phyloP scores from a whole-genome alignment of 2,888 invertebrate genomes.

The Drosophila paracracens region DNA sequence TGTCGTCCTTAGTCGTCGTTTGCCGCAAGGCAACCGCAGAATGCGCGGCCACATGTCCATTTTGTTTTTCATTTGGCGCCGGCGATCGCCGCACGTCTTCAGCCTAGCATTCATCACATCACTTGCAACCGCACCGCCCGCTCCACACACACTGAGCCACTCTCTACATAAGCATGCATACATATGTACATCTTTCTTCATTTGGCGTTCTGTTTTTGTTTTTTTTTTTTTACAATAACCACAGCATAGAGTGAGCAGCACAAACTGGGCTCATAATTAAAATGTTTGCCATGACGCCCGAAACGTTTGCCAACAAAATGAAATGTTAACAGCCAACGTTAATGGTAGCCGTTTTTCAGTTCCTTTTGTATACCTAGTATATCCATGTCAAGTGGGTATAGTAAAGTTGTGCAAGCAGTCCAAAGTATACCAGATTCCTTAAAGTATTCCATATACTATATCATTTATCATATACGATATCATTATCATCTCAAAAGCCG shows the following conservation, averaged over 20 bases:
- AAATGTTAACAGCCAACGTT: constrained; percentile 63
- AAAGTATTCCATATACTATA: not conserved
- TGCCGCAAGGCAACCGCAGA: constrained; percentile 62
- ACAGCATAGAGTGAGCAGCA: constrained; percentile 25
- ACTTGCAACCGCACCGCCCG: constrained; percentile 16
- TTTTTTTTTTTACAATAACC: constrained; percentile 40
- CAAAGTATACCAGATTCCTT: not conserved
- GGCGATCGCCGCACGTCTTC: constrained; percentile 44
- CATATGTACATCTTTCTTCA: constrained; percentile 53
- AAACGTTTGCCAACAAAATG: constrained; percentile 63
- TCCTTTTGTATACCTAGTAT: constrained; percentile 1
- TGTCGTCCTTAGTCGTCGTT: constrained; percentile 18
- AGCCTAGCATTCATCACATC: constrained; percentile 21
- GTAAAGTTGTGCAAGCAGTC: not conserved
- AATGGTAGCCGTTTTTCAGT: constrained; percentile 57
- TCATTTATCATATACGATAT: not conserved
- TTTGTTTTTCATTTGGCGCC: constrained; percentile 51
- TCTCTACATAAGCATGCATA: not conserved
- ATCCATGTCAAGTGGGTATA: not conserved
- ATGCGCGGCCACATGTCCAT: constrained; percentile 71
- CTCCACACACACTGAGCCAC: not conserved
- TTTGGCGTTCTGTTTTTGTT: constrained; percentile 46
- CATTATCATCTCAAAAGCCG: not conserved
- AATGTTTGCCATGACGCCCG: constrained; percentile 63
- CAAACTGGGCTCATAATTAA: constrained; percentile 71